phyloP scores from a whole-genome alignment of 2,888 invertebrate species.

The Aproaerema taeniolella region DNA sequence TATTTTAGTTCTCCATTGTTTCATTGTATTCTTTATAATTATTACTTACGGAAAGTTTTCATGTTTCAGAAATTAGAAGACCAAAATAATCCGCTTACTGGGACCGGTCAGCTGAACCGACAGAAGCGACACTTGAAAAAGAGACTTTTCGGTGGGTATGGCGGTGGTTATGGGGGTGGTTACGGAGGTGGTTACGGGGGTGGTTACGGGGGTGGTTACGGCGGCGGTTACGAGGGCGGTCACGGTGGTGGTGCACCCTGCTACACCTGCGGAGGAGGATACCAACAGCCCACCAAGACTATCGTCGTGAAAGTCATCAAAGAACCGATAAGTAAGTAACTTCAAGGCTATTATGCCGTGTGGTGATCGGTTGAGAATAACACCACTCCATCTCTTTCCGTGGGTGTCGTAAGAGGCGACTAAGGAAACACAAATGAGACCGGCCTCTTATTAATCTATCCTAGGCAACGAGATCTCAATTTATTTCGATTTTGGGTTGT shows the following conservation, averaged over 20 bases:
- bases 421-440: too few species aligned
- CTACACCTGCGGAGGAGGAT: conserved; percentile 22
- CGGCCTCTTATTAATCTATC: too few species aligned
- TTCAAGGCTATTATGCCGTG: too few species aligned
- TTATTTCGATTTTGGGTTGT: too few species aligned
- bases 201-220: conserved; percentile 20
- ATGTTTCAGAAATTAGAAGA: conserved; percentile 61
- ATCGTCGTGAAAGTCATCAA: conserved; percentile 10
- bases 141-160: conserved; percentile 29
- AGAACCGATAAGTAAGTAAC: too few species aligned
- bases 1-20: too few species aligned
- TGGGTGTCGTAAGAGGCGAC: too few species aligned
- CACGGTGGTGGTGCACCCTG: neutral
- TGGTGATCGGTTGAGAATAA: too few species aligned
- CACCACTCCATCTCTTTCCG: too few species aligned
- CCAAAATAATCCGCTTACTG: conserved; percentile 40
- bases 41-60: too few species aligned
- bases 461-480: too few species aligned
- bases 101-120: conserved; percentile 35
- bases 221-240: conserved; percentile 21
- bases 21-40: too few species aligned
- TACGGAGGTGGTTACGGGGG: conserved; percentile 24
- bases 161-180: conserved; percentile 27
- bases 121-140: conserved; percentile 47
- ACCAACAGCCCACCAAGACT: conserved; percentile 6